Evolutionary conservation across 2,888 invertebrate genomes (phyloP).

Genomic region (Rugalucina vietnamica): DNA sequence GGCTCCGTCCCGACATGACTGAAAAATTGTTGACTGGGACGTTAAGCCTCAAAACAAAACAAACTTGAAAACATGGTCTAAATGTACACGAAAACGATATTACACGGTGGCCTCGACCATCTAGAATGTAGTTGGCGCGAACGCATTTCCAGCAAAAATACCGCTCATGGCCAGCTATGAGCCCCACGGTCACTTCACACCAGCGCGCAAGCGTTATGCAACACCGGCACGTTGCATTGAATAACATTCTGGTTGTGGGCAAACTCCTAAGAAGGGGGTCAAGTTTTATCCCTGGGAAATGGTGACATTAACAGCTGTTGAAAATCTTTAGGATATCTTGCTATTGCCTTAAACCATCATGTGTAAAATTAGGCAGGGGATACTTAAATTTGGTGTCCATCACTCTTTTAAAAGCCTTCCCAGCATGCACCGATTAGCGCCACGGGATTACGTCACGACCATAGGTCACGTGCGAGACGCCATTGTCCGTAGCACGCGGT

Average conservation of each 20-base stretch:
- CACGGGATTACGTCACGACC: not conserved
- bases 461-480: not conserved
- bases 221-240: not conserved
- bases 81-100: no score
- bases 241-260: not conserved
- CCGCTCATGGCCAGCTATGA: not conserved
- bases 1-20: no score
- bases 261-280: not conserved
- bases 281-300: not conserved
- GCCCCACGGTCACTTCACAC: not conserved
- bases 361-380: slow-evolving; percentile 7
- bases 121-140: no score
- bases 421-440: not conserved
- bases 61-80: no score
- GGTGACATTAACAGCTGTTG: not conserved
- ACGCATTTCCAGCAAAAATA: no score
- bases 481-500: not conserved
- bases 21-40: no score
- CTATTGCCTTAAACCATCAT: slow-evolving; percentile 8
- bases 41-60: no score
- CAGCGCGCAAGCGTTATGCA: not conserved
- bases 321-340: not conserved
- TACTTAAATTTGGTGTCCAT: slow-evolving; percentile 14
- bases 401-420: not conserved
- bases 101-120: no score